phyloP scores from a whole-genome alignment of 2,113 vertebrate genomes.

The Apeltes quadracus region DNA sequence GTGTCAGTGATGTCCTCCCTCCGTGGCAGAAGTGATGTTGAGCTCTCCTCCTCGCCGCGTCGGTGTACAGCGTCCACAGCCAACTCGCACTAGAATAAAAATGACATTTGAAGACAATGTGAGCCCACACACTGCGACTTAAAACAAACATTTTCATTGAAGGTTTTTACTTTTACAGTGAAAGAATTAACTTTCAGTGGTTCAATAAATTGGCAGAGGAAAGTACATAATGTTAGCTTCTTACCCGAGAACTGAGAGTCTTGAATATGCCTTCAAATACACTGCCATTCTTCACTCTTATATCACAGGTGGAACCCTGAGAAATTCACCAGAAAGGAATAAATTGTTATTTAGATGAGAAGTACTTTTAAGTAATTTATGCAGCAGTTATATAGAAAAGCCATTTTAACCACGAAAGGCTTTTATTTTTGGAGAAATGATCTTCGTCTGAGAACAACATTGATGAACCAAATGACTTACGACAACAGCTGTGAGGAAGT shows the following conservation, averaged over 20 bases:
- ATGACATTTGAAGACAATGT: neutral
- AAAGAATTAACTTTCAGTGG: neutral
- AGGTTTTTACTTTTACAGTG: neutral
- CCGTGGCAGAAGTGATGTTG: conserved; percentile 76
- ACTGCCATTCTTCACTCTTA: conserved; percentile 90
- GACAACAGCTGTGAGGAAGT: conserved; percentile 92
- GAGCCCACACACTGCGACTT: neutral
- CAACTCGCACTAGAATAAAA: conserved; percentile 94
- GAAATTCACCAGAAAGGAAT: neutral
- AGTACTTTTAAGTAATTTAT: neutral
- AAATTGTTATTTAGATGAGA: neutral
- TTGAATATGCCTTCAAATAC: conserved; percentile 92
- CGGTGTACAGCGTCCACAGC: conserved; percentile 94
- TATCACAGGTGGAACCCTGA: conserved; percentile 90
- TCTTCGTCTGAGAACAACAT: neutral
- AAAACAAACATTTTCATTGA: neutral
- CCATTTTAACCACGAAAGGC: neutral
- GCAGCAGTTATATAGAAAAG: neutral
- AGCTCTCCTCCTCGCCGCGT: conserved; percentile 64
- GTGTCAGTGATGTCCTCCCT: conserved; percentile 93
- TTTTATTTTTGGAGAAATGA: neutral
- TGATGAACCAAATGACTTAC: conserved; percentile 74
- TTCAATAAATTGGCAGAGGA: neutral
- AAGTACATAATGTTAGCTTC: conserved; percentile 11
- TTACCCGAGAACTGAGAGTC: conserved; percentile 91